A percentile compares a stretch with the other conserved stretches of the same genome.
Conservation (phyloP, 2,888 invertebrate species). For the Barypeithes pellucidus region DNA sequence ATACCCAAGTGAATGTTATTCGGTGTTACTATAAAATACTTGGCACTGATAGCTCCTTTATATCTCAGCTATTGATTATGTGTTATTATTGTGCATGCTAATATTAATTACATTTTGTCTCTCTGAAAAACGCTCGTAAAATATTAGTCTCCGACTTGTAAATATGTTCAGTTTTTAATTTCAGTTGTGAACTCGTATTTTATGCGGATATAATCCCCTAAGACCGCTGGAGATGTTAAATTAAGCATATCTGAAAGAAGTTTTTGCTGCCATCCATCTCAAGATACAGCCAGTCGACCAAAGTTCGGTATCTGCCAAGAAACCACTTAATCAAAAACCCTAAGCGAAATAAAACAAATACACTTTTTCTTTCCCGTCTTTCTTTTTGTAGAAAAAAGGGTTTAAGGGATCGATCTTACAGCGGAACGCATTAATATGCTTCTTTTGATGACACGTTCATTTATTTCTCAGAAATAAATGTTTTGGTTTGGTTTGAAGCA, state of each 20-base stretch:
- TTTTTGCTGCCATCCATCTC: constrained; percentile 46
- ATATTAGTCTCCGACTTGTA: not conserved
- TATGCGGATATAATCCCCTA: constrained; percentile 34
- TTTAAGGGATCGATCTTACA: constrained; percentile 47
- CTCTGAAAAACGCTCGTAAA: not conserved
- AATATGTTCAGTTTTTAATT: constrained; percentile 19
- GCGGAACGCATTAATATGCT: constrained; percentile 52
- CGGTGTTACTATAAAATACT: too few relatives aligned
- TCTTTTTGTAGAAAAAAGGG: constrained; percentile 47
- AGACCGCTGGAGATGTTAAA: constrained; percentile 44
- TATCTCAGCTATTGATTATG: too few relatives aligned
- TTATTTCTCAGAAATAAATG: constrained; percentile 41
- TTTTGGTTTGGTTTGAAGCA: constrained; percentile 19
- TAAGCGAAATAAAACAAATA: constrained; percentile 68
- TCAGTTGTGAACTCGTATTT: not conserved
- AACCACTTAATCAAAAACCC: constrained; percentile 68
- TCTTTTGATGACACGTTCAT: constrained; percentile 48
- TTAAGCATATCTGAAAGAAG: constrained; percentile 46
- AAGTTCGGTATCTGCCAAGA: constrained; percentile 66
- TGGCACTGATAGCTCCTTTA: too few relatives aligned
- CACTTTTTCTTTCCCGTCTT: constrained; percentile 65
- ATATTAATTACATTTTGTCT: too few relatives aligned
- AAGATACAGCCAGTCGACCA: constrained; percentile 44
- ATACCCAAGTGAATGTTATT: too few relatives aligned
- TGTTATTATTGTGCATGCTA: too few relatives aligned